Conservation (phyloP, 2,888 invertebrate genomes). For the Lysandra bellargus region DNA sequence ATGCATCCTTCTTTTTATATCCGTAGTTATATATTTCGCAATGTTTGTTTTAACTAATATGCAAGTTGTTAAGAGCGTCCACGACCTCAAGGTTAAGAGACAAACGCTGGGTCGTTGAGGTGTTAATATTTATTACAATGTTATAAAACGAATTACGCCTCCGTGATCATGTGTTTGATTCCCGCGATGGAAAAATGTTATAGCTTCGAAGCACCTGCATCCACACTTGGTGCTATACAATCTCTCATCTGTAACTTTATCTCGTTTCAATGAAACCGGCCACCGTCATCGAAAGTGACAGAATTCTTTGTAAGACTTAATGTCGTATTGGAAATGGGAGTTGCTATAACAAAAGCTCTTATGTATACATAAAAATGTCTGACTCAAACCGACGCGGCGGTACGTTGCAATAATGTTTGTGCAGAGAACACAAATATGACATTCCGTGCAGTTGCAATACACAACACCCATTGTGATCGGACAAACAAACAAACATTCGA, state of each 20-base stretch:
- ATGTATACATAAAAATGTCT: conserved; percentile 22
- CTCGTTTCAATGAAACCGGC: not conserved
- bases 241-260: not conserved
- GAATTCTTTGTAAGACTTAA: not conserved
- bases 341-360: not conserved
- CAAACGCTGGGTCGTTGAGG: not conserved
- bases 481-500: conserved; percentile 26
- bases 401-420: conserved; percentile 27
- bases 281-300: not conserved
- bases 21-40: not conserved
- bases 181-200: not conserved
- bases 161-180: not conserved
- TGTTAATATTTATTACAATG: not conserved
- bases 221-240: not conserved
- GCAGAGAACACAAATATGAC: conserved; percentile 28
- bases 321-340: not conserved
- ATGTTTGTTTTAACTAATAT: not conserved
- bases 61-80: not conserved
- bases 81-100: not conserved
- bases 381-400: conserved; percentile 21
- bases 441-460: conserved; percentile 22
- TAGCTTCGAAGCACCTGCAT: not conserved
- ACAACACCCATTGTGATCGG: conserved; percentile 28
- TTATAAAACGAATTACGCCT: no score
- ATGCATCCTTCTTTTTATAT: not conserved